Evolutionary conservation across 2,113 vertebrate genomes (phyloP).

Genomic region (Alosa alosa): DNA sequence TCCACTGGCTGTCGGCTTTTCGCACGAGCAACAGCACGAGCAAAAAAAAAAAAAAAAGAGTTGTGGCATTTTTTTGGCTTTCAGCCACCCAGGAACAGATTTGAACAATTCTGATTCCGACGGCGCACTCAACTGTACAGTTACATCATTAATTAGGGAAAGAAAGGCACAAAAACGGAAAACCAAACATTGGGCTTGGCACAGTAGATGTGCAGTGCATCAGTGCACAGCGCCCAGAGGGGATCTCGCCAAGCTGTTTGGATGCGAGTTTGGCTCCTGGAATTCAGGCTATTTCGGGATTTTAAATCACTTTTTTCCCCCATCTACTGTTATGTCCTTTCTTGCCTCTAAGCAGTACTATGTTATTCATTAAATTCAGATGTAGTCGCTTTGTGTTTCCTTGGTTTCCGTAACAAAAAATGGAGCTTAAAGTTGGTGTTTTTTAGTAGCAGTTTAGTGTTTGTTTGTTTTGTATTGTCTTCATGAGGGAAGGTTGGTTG

Average conservation of each 20-base stretch:
- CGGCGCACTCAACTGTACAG: not conserved
- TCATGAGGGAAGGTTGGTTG: not conserved
- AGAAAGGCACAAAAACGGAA: not conserved
- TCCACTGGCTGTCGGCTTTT: conserved; percentile 33
- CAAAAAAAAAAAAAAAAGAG: not conserved
- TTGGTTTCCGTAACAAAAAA: not conserved
- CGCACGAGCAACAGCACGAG: not conserved
- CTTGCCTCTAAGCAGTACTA: not conserved
- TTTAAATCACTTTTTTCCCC: not conserved
- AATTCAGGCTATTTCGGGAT: conserved; percentile 8
- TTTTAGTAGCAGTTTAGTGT: not conserved
- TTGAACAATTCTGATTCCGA: not conserved
- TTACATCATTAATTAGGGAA: not conserved
- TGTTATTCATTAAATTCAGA: not conserved
- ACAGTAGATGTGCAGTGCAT: not conserved
- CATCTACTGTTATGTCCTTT: not conserved
- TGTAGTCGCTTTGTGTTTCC: not conserved
- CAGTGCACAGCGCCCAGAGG: not conserved
- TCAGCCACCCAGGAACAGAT: not conserved
- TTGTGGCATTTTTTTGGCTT: not conserved
- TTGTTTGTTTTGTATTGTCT: not conserved
- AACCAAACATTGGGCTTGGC: not conserved
- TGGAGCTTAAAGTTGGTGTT: not conserved
- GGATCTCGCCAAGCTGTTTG: not conserved
- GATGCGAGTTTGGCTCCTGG: not conserved